phyloP scores from a whole-genome alignment of 2,113 vertebrate genomes.

The Ciconia stormi region DNA sequence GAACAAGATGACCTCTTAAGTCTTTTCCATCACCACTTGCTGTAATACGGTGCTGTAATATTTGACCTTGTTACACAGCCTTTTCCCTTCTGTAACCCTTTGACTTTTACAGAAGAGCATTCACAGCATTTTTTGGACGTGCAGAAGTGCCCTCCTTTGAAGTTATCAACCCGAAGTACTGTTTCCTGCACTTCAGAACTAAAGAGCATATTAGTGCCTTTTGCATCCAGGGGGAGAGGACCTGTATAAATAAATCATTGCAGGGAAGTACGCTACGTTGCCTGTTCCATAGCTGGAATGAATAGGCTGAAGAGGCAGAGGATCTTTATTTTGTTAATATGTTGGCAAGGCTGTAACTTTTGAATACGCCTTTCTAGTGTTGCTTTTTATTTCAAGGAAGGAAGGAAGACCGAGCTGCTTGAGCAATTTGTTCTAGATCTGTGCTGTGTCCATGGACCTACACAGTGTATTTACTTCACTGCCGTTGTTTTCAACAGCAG shows the following conservation, averaged over 20 bases:
- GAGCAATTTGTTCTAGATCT: not conserved
- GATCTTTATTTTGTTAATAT: not conserved
- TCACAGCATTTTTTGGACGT: not conserved
- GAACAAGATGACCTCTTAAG: constrained; percentile 47
- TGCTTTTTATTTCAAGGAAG: not conserved
- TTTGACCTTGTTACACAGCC: constrained; percentile 26
- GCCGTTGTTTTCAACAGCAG: not conserved
- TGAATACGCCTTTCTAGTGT: not conserved
- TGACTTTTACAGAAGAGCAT: constrained; percentile 8
- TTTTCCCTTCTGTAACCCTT: constrained; percentile 22
- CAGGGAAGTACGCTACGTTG: not conserved
- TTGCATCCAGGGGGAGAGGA: constrained; percentile 2
- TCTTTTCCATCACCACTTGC: constrained; percentile 41
- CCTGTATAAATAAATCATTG: constrained; percentile 10
- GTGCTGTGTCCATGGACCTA: not conserved
- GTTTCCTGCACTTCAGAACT: constrained; percentile 30
- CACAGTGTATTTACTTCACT: not conserved
- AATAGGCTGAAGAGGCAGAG: not conserved
- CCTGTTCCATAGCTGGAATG: not conserved
- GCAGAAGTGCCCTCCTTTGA: constrained; percentile 22
- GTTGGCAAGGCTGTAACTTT: not conserved
- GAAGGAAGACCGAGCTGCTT: not conserved
- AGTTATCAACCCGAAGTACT: not conserved
- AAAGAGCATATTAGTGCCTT: constrained; percentile 6
- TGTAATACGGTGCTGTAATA: constrained; percentile 45